These are phyloP conservation scores for Moxostoma hubbsi DNA, from an alignment of 2,797 vertebrate species.

Conservation along the genomic window DNA sequence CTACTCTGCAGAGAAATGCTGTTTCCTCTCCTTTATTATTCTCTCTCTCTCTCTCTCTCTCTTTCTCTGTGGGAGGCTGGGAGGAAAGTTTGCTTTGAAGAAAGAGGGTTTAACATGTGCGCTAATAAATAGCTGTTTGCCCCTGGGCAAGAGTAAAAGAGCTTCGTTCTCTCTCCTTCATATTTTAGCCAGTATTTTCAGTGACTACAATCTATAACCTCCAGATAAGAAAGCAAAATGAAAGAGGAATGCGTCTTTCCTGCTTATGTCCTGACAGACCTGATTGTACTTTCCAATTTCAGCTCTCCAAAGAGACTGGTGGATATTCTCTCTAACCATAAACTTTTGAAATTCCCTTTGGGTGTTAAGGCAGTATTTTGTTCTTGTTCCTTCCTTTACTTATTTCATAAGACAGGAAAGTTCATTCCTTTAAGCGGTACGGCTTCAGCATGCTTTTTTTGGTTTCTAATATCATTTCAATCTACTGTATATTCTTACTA, in stretches of 20 bases:
- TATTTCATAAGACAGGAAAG: constrained; percentile 76
- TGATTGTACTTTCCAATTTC: constrained; percentile 17
- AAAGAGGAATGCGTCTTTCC: constrained; percentile 11
- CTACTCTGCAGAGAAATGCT: constrained; percentile 39
- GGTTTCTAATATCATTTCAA: constrained; percentile 21
- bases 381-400: constrained; percentile 59
- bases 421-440: constrained; percentile 71
- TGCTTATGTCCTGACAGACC: constrained; percentile 31
- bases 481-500: background rate
- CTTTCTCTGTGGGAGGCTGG: constrained; percentile 49
- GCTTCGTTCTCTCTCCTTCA: constrained; percentile 29
- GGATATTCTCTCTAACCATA: constrained; percentile 30
- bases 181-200: constrained; percentile 39
- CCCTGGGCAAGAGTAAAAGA: constrained; percentile 38
- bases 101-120: constrained; percentile 32
- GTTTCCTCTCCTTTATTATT: constrained; percentile 53
- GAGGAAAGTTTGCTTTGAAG: constrained; percentile 56
- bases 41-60: constrained; percentile 17
- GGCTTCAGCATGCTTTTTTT: constrained; percentile 17
- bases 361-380: constrained; percentile 67
- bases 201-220: constrained; percentile 39
- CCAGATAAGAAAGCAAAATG: constrained; percentile 10
- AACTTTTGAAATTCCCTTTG: constrained; percentile 68
- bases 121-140: constrained; percentile 48
- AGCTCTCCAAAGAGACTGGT: background rate